Evolutionary conservation across 2,797 vertebrate species (phyloP).

Genomic region (Vultur gryphus): DNA sequence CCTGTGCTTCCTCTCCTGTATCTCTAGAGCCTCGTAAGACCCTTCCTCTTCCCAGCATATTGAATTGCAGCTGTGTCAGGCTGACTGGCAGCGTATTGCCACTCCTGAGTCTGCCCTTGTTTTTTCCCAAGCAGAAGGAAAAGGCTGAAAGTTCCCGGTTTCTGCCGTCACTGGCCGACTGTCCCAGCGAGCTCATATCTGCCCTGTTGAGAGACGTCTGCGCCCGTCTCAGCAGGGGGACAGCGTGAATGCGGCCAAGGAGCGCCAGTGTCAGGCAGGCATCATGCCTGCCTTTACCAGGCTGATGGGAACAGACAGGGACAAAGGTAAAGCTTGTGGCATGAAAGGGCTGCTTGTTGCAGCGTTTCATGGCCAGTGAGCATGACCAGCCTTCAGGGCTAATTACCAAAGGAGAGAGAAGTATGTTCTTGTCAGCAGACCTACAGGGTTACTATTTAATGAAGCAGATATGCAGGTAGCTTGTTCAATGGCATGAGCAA

Average conservation of each 20-base stretch:
- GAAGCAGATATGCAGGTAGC: constrained; percentile 56
- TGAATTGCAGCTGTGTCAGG: not conserved
- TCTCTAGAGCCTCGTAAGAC: not conserved
- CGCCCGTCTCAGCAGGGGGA: not conserved
- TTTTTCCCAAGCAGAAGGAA: not conserved
- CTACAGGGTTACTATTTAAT: constrained; percentile 69
- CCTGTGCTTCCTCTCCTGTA: not conserved
- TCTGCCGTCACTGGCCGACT: not conserved
- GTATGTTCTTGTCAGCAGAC: constrained; percentile 65
- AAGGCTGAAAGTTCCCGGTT: not conserved
- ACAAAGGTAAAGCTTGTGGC: constrained; percentile 54
- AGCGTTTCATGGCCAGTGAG: constrained; percentile 63
- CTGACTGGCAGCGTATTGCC: not conserved
- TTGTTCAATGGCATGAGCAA: constrained; percentile 14
- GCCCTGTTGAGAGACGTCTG: constrained; percentile 23
- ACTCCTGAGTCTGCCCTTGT: not conserved
- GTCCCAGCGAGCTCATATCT: constrained; percentile 10
- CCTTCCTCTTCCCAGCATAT: constrained; percentile 15
- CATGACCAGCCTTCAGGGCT: constrained; percentile 66
- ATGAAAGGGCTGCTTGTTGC: constrained; percentile 65
- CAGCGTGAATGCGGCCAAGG: not conserved
- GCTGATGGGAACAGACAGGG: constrained; percentile 37
- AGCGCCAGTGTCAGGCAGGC: not conserved
- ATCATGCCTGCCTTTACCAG: not conserved
- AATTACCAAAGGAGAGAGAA: constrained; percentile 62